A percentile compares a stretch with the other conserved stretches of the same genome.
phyloP scores from a whole-genome alignment of 2,113 vertebrate species.

The Takifugu bimaculatus region DNA sequence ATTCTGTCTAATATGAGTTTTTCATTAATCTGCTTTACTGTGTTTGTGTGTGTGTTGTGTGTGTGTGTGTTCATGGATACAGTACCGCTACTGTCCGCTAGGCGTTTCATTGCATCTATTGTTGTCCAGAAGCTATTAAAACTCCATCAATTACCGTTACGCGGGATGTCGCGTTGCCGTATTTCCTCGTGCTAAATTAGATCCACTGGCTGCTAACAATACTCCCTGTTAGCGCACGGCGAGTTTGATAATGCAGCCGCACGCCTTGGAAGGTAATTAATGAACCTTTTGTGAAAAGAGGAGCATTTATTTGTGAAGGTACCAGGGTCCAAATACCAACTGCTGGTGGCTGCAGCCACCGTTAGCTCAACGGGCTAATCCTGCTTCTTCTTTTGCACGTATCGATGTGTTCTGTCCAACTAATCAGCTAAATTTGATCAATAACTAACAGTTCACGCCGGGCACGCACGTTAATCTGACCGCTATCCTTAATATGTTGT shows the following conservation, averaged over 20 bases:
- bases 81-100: background rate
- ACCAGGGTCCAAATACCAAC: background rate
- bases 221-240: no score
- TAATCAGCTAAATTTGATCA: constrained; percentile 42
- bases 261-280: background rate
- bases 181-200: no score
- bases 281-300: no score
- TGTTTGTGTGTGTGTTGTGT: background rate
- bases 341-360: background rate
- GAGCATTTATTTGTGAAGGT: no score
- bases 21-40: background rate
- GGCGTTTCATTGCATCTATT: background rate
- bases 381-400: background rate
- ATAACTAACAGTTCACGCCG: constrained; percentile 11
- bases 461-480: constrained; percentile 52
- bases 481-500: constrained; percentile 68
- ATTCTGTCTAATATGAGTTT: constrained; percentile 23
- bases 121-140: background rate
- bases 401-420: background rate
- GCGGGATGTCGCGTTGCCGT: background rate
- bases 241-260: background rate
- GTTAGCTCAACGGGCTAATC: background rate
- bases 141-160: background rate
- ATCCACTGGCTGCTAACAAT: no score
- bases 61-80: background rate